Percentiles rank a stretch among this genome's conserved stretches.
Conservation (phyloP, 2,888 invertebrate genomes). For the Diplolepis rosae region DNA sequence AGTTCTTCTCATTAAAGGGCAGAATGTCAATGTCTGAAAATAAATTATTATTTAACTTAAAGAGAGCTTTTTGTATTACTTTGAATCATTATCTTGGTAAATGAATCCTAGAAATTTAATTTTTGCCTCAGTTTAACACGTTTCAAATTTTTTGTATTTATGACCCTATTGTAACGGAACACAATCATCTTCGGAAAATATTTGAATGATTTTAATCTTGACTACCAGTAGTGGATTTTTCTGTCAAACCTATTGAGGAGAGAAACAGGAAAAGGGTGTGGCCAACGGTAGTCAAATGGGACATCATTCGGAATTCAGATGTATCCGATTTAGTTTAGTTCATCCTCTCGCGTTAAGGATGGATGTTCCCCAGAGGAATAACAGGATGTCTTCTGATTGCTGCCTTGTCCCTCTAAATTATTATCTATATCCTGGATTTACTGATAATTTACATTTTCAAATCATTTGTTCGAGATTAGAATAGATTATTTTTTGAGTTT, state of each 20-base stretch:
- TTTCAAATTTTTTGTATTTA: not conserved
- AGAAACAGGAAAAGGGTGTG: conserved; percentile 63
- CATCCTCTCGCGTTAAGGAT: conserved; percentile 54
- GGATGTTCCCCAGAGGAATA: conserved; percentile 65
- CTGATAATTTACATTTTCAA: conserved; percentile 18
- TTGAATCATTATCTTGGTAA: too few relatives aligned
- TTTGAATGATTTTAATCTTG: conserved; percentile 23
- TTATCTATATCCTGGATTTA: conserved; percentile 51
- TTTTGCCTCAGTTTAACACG: not conserved
- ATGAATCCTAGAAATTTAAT: not conserved
- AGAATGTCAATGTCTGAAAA: too few relatives aligned
- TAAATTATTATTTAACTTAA: too few relatives aligned
- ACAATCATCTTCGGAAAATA: conserved; percentile 11
- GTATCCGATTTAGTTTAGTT: conserved; percentile 58
- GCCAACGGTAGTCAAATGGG: conserved; percentile 66
- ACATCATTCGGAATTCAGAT: conserved; percentile 51
- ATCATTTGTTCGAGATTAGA: conserved; percentile 6
- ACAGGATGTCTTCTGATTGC: conserved; percentile 69
- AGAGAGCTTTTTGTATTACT: too few relatives aligned
- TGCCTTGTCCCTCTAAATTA: conserved; percentile 65
- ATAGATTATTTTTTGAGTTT: not conserved
- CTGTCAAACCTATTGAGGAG: conserved; percentile 36
- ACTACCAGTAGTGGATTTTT: conserved; percentile 11
- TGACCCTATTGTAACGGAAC: not conserved
- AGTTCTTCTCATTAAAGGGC: not conserved